Base-by-base conservation (phyloP, 2,888 invertebrate genomes). In the Lampropteryx suffumata region DNA sequence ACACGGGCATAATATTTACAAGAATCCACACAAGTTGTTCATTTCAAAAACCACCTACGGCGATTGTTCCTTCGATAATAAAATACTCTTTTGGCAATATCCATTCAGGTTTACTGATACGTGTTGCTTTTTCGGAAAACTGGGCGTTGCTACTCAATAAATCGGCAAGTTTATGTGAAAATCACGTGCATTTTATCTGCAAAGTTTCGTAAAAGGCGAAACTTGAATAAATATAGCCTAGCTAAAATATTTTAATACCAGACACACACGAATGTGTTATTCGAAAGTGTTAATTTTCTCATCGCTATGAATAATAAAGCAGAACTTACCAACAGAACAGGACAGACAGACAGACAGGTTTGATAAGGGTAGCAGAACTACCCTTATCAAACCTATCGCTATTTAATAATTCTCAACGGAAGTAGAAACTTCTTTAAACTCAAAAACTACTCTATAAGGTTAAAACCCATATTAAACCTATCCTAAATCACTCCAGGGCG, bases 71-170 rank as follows among this genome's bases (percentile, higher is more conserved):
- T 70, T 67, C 51, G 58, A 57, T 57, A 65, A 72, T 71, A 72
- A 73, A 65, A 47, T 40, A 60, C 63, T 24, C 60, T 73, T 79
- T 72, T 73, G 75, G 76, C 39, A 42, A 71, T 62, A 68, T 60
- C 71, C 69, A 69, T 74, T 71, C 67, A 47, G 58, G 57, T 68
- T 58, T 61, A 58, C 59, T 36, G 60, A 59, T 61, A 61, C 53
- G 11, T 8, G 28, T 33, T 49, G 47, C 68, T 66, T 36, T 51
- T 72, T 63, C 57, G 65, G 60, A 50, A 64, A 64, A 47, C 50
- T 59, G 61, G 56, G 67, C 45, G 68, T 71, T 64, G 55, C 49
- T 47, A 48, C 35, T 41, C 36, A 41, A 44, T 52, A 39, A 43
- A 41, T 14, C 34, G 33, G 52, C 57, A 36, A 45, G 58, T 59